These are phyloP conservation scores for Cosmorhoe ocellata DNA, from an alignment of 2,888 invertebrate species.

Conservation along the genomic window DNA sequence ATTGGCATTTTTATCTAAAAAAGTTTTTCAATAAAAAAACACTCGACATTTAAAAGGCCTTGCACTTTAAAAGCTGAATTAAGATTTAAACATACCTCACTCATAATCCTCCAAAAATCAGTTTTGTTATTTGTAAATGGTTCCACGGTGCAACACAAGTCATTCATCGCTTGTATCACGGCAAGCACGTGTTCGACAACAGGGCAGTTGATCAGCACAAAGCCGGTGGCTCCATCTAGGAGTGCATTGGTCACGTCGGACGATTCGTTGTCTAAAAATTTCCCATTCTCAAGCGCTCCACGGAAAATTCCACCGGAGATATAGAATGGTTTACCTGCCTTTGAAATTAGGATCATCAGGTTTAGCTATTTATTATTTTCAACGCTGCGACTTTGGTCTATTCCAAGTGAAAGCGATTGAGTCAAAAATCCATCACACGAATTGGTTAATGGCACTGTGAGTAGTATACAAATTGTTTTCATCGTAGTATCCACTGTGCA, in stretches of 20 bases:
- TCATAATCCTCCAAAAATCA: slow-evolving; percentile 48
- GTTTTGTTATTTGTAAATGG: slow-evolving; percentile 46
- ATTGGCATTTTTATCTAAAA: slow-evolving; percentile 53
- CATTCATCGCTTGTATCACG: slow-evolving; percentile 49
- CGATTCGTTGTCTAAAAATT: slow-evolving; percentile 43
- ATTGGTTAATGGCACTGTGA: too few species aligned
- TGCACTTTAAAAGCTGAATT: too few species aligned
- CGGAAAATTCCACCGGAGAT: slow-evolving; percentile 58
- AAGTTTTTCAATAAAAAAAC: too few species aligned
- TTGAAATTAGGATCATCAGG: neutral
- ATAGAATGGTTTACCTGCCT: slow-evolving; percentile 64
- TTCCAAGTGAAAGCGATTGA: too few species aligned
- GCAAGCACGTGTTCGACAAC: slow-evolving; percentile 39
- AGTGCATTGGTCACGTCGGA: slow-evolving; percentile 59
- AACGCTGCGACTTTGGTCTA: too few species aligned
- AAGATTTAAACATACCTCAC: slow-evolving; percentile 43
- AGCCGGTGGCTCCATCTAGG: slow-evolving; percentile 61
- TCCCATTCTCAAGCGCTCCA: slow-evolving; percentile 40
- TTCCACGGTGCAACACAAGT: slow-evolving; percentile 53
- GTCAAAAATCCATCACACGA: too few species aligned
- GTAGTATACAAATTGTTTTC: too few species aligned
- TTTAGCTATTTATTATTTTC: too few species aligned
- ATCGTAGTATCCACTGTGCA: too few species aligned
- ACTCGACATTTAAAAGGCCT: too few species aligned
- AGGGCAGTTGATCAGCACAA: slow-evolving; percentile 47